Evolutionary conservation across 1,140 invertebrate species (phyloP), one percentile per base, ranked within the genome.

Genomic region (Tribolium castaneum): DNA sequence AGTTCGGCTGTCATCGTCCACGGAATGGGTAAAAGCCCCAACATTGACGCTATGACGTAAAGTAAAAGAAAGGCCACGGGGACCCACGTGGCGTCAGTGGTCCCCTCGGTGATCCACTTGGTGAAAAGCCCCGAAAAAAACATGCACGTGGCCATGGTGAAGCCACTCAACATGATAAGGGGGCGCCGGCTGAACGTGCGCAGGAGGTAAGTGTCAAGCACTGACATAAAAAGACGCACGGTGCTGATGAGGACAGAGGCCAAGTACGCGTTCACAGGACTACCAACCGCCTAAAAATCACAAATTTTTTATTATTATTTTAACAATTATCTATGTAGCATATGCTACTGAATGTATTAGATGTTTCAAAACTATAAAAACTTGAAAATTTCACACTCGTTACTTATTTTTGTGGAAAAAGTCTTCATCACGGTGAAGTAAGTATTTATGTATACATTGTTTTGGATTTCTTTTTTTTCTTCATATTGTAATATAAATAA

Each of bases 1-100:
- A 92, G 82, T 85, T 92, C 91, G 0, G 90, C 90, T 2, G 90
- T 91, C 90, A 92, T 91, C 2, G 90, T 91, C 91, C 91, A 92
- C 0, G 91, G 91, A 13, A 92, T 91, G 0, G 88, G 89, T 9
- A 91, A 82, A 79, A 91, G 84, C 3, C 91, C 91, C 16, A 91
- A 86, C 88, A 91, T 90, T 6, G 89, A 89, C 0, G 90, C 87
- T 22, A 89, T 88, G 3, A 92, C 90, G 73, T 81, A 84, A 2
- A 83, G 45, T 7, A 83, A 72, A 1, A 84, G 62, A 0, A 78
- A 22, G 3, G 70, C 22, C 2, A 83, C 79, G 7, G 83, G 82
- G 4, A 82, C 76, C 82, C 82, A 84, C 1, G 35, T 81, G 50
- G 70, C 51, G 7, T 70, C 22, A 6, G 75, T 78, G 6, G 78